Evolutionary conservation across 2,888 invertebrate genomes (phyloP).

Genomic region (Cantharis flavilabris): DNA sequence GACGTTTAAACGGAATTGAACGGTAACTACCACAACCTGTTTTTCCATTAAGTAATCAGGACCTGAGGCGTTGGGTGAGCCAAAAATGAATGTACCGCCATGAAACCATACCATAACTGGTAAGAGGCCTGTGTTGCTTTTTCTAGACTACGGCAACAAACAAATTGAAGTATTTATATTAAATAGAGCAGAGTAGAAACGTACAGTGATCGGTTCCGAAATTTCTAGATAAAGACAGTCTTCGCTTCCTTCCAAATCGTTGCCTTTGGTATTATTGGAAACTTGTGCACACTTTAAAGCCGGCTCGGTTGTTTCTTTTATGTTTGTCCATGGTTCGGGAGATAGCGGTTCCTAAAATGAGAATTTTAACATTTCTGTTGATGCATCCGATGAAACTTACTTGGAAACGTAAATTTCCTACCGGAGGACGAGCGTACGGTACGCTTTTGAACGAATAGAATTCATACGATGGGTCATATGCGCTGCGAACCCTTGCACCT

Average conservation of each 20-base stretch:
- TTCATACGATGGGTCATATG: neutral
- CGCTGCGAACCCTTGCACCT: neutral
- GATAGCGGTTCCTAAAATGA: neutral
- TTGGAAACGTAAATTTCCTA: neutral
- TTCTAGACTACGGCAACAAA: neutral
- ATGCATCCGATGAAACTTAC: neutral
- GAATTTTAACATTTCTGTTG: neutral
- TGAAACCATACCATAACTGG: conserved; percentile 9
- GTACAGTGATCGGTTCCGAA: neutral
- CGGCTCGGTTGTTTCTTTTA: neutral
- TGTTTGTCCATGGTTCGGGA: neutral
- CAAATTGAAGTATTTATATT: neutral
- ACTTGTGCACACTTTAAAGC: neutral
- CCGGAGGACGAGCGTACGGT: neutral
- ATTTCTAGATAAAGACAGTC: neutral
- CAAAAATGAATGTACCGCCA: neutral
- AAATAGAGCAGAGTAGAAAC: neutral
- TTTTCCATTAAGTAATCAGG: conserved; percentile 9
- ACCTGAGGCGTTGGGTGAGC: neutral
- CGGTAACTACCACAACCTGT: neutral
- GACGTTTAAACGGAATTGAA: neutral
- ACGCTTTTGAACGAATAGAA: conserved; percentile 5
- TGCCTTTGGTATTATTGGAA: neutral
- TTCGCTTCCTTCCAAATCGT: neutral
- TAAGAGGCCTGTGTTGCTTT: neutral